Evolutionary conservation across 2,113 vertebrate genomes (phyloP).

Genomic region (Lophotis ruficrista): DNA sequence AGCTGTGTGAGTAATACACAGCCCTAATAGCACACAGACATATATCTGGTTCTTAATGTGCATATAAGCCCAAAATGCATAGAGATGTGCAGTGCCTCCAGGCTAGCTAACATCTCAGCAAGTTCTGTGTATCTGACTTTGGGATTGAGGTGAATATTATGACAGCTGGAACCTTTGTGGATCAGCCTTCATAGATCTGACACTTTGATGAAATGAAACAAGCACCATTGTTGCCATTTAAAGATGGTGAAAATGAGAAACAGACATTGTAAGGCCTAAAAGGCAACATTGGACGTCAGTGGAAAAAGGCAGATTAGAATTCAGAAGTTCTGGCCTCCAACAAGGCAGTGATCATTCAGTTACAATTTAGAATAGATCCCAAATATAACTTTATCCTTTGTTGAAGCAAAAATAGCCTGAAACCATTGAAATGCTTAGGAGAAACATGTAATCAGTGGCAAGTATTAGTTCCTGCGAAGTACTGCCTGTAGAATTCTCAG

Average conservation of each 20-base stretch:
- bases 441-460: background rate
- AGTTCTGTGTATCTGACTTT: background rate
- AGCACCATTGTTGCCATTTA: background rate
- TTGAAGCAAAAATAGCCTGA: background rate
- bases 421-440: background rate
- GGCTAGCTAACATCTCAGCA: background rate
- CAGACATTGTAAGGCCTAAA: fast-evolving
- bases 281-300: fast-evolving
- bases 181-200: background rate
- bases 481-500: background rate
- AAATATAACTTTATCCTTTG: background rate
- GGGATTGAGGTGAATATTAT: background rate
- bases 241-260: background rate
- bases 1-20: background rate
- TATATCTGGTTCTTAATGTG: background rate
- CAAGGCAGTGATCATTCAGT: background rate
- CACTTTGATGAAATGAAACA: background rate
- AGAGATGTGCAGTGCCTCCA: background rate
- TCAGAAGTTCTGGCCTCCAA: background rate
- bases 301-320: background rate
- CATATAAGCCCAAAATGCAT: background rate
- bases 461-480: background rate
- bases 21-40: background rate
- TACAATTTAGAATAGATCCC: background rate
- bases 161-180: background rate